Conservation (phyloP, 2,797 vertebrate species). For the Acanthurus lineatus region DNA sequence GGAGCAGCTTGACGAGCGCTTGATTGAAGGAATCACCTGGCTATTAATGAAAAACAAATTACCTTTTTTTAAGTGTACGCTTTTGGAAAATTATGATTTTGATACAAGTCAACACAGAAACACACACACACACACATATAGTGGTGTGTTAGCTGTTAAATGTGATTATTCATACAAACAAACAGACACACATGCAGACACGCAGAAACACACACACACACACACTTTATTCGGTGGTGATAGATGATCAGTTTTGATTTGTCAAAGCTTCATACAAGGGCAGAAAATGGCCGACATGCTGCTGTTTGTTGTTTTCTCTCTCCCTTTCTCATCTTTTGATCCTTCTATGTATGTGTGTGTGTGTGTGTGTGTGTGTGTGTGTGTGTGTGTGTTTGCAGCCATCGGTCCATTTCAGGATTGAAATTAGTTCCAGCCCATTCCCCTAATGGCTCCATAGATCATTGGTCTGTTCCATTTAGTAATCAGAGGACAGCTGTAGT, state of each 20-base stretch:
- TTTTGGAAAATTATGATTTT: not conserved
- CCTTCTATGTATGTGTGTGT: constrained; percentile 38
- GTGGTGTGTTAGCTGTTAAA: not conserved
- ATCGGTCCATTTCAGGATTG: constrained; percentile 80
- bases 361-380: constrained; percentile 18
- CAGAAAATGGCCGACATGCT: constrained; percentile 72
- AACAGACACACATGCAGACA: not conserved
- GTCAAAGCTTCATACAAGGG: constrained; percentile 37
- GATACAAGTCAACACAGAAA: not conserved
- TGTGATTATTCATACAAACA: not conserved
- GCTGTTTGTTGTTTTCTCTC: constrained; percentile 57
- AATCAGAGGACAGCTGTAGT: constrained; percentile 85
- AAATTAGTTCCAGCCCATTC: constrained; percentile 84
- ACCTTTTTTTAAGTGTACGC: not conserved
- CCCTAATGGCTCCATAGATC: constrained; percentile 87
- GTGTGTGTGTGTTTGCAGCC: constrained; percentile 31
- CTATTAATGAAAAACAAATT: not conserved
- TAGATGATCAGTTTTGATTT: constrained; percentile 42
- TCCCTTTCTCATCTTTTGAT: constrained; percentile 61
- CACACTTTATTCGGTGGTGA: constrained; percentile 30
- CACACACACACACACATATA: not conserved
- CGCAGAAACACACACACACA: not conserved
- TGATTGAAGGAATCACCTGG: not conserved
- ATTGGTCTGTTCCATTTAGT: constrained; percentile 85
- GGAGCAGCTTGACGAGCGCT: not conserved